A percentile compares a stretch with the other conserved stretches of the same genome.
phyloP scores from a whole-genome alignment of 1,140 invertebrate genomes.

The Cyrtorhinus lividipennis region DNA sequence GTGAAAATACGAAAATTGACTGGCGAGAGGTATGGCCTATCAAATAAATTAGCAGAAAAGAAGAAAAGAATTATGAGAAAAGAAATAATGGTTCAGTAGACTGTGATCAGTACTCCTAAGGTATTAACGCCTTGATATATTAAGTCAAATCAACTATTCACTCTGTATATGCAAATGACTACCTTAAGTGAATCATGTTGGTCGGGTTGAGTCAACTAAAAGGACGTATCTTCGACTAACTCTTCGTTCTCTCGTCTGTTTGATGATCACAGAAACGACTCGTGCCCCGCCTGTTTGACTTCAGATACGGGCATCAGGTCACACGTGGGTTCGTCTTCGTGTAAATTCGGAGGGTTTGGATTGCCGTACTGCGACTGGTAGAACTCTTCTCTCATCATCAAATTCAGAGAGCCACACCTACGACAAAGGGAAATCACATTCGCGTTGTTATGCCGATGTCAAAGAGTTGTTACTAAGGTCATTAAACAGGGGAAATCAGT shows the following conservation, averaged over 20 bases:
- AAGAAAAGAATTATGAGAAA: not conserved
- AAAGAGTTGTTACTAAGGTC: too few species aligned
- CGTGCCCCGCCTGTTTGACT: slow-evolving; percentile 16
- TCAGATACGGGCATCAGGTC: slow-evolving; percentile 17
- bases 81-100: not conserved
- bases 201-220: too few species aligned
- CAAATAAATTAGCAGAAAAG: not conserved
- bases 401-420: slow-evolving; percentile 71
- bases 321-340: slow-evolving; percentile 43
- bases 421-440: slow-evolving; percentile 36
- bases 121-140: not conserved
- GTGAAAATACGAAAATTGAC: too few species aligned
- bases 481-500: too few species aligned
- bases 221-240: not conserved
- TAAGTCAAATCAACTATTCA: too few species aligned
- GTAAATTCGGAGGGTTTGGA: slow-evolving; percentile 34
- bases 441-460: not conserved
- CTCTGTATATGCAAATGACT: not conserved
- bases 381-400: slow-evolving; percentile 82
- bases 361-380: slow-evolving; percentile 83
- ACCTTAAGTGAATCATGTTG: too few species aligned
- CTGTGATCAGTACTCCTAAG: not conserved
- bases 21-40: too few species aligned
- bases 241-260: not conserved
- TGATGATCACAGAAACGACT: slow-evolving; percentile 16